phyloP scores from a whole-genome alignment of 2,113 vertebrate species.

The Atherinomorus stipes region DNA sequence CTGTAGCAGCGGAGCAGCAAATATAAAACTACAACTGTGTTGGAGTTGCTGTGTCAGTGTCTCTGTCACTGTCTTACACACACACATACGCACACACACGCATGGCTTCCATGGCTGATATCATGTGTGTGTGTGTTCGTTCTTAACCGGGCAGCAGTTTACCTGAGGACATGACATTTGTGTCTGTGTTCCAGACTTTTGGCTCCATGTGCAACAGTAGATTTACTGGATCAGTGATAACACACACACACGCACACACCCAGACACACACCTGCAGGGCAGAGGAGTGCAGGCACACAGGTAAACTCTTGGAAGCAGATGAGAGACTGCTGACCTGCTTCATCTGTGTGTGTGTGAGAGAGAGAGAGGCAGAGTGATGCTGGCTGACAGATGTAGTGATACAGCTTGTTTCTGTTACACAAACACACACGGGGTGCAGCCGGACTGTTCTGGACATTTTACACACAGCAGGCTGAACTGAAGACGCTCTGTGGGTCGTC shows the following conservation, averaged over 20 bases:
- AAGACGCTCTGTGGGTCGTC: no score
- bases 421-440: background rate
- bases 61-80: constrained; percentile 49
- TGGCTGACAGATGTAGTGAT: constrained; percentile 42
- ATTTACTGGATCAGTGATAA: constrained; percentile 53
- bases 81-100: constrained; percentile 7
- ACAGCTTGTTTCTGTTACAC: constrained; percentile 32
- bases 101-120: background rate
- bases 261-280: constrained; percentile 55
- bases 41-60: constrained; percentile 53
- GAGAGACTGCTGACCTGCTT: constrained; percentile 63
- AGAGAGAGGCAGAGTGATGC: constrained; percentile 30
- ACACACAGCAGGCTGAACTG: no score
- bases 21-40: constrained; percentile 72
- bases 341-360: constrained; percentile 31
- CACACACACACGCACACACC: constrained; percentile 38
- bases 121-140: background rate
- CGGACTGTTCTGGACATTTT: no score
- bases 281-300: constrained; percentile 49
- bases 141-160: constrained; percentile 22
- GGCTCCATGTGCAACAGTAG: constrained; percentile 49
- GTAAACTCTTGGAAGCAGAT: constrained; percentile 62
- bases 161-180: constrained; percentile 36
- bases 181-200: constrained; percentile 48
- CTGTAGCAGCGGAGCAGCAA: constrained; percentile 70